phyloP scores from a whole-genome alignment of 2,113 vertebrate genomes.

The Pycnonotus jocosus region DNA sequence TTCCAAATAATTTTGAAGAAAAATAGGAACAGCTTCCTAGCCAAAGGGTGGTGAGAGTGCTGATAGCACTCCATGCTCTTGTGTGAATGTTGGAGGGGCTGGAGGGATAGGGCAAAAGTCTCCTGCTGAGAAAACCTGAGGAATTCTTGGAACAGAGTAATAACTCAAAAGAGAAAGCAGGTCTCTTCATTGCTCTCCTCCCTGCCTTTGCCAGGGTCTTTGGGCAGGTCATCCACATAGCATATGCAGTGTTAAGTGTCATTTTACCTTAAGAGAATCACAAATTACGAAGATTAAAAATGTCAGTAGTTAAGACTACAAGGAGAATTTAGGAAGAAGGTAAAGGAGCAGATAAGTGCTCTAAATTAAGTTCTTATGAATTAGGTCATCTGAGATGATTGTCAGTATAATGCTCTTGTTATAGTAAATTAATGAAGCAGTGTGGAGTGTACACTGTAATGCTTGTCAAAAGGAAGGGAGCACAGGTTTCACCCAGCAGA shows the following conservation, averaged over 20 bases:
- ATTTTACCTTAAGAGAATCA: background rate
- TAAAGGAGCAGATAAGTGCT: background rate
- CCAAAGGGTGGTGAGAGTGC: background rate
- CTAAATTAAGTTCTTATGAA: background rate
- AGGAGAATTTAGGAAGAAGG: background rate
- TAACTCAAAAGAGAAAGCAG: background rate
- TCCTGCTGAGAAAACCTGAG: background rate
- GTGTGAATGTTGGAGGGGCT: background rate
- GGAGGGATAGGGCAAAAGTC: background rate
- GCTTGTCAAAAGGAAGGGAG: background rate
- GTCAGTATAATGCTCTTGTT: background rate
- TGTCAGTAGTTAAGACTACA: background rate
- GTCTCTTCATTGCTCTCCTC: background rate
- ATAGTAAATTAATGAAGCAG: background rate
- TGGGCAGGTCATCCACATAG: background rate
- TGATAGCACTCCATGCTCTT: background rate
- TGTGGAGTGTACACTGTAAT: background rate
- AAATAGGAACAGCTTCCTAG: background rate
- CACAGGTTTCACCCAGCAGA: background rate
- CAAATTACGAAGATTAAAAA: background rate
- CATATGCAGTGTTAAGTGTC: background rate
- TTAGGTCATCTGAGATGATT: background rate
- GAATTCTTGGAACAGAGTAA: background rate
- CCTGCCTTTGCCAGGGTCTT: background rate
- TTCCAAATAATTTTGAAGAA: background rate